Conservation (phyloP, 2,888 invertebrate species). For the Elgonia sp. region DNA sequence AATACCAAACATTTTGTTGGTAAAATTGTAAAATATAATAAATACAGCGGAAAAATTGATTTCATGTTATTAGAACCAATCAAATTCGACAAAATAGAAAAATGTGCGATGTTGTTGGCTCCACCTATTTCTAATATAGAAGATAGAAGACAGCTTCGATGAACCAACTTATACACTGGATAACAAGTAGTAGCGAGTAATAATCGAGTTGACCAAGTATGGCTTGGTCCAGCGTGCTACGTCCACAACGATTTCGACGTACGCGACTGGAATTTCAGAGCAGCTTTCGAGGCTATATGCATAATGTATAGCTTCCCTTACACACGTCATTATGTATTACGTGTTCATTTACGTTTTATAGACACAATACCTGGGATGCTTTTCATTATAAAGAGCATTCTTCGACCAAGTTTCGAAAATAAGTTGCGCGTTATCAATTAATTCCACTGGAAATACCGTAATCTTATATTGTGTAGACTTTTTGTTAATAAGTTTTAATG, state of each 20-base stretch:
- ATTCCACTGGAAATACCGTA: slow-evolving; percentile 12
- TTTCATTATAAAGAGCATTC: slow-evolving; percentile 58
- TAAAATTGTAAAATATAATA: no score
- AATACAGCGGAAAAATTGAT: neutral
- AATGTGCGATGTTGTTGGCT: neutral
- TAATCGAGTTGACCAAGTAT: slow-evolving; percentile 73
- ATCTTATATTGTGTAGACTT: slow-evolving; percentile 23
- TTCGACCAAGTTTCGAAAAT: slow-evolving; percentile 49
- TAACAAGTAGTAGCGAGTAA: slow-evolving; percentile 74
- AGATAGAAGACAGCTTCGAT: slow-evolving; percentile 62
- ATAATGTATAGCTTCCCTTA: slow-evolving; percentile 73
- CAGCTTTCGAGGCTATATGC: slow-evolving; percentile 72
- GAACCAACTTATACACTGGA: slow-evolving; percentile 67
- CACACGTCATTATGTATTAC: slow-evolving; percentile 73
- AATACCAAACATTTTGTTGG: no score
- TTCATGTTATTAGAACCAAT: neutral
- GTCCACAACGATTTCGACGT: slow-evolving; percentile 74
- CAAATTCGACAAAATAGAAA: neutral
- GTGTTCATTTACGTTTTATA: slow-evolving; percentile 74
- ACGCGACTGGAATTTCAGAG: slow-evolving; percentile 73
- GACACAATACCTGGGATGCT: slow-evolving; percentile 59
- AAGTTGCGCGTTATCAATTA: slow-evolving; percentile 39
- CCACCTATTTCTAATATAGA: slow-evolving; percentile 33
- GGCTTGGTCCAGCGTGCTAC: slow-evolving; percentile 65
- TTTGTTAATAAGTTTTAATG: neutral